Evolutionary conservation across 2,888 invertebrate genomes (phyloP).

Genomic region (Hirudinaria manillensis): DNA sequence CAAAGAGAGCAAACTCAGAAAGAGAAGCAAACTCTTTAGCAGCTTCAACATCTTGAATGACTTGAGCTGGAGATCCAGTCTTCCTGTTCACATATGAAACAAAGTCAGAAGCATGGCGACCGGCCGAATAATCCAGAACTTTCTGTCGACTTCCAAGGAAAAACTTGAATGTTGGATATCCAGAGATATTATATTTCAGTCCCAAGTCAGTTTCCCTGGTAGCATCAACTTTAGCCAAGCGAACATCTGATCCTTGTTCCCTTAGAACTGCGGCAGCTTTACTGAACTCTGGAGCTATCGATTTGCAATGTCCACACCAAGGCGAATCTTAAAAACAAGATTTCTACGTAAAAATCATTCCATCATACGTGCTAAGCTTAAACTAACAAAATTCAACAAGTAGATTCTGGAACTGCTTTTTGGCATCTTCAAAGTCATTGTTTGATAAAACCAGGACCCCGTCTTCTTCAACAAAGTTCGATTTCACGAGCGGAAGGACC

Average conservation of each 20-base stretch:
- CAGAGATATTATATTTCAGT: slow-evolving; percentile 79
- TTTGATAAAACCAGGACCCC: slow-evolving; percentile 78
- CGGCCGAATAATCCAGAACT: slow-evolving; percentile 79
- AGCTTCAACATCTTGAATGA: slow-evolving; percentile 66
- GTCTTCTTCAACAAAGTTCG: slow-evolving; percentile 63
- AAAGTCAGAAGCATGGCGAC: slow-evolving; percentile 84
- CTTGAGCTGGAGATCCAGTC: slow-evolving; percentile 87
- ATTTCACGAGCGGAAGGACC: too few relatives aligned
- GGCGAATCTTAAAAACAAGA: slow-evolving; percentile 73
- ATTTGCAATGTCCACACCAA: slow-evolving; percentile 99
- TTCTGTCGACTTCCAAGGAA: slow-evolving; percentile 70
- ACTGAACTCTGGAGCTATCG: slow-evolving; percentile 87
- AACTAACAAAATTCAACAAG: slow-evolving; percentile 99
- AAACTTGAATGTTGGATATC: slow-evolving; percentile 96
- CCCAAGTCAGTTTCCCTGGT: slow-evolving; percentile 5
- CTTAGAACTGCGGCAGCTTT: slow-evolving; percentile 81
- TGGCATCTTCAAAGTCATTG: slow-evolving; percentile 76
- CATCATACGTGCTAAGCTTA: not conserved
- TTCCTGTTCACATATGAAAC: slow-evolving; percentile 90
- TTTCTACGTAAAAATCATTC: not conserved
- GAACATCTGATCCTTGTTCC: slow-evolving; percentile 74
- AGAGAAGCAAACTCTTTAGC: slow-evolving; percentile 75
- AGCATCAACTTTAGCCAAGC: slow-evolving; percentile 78
- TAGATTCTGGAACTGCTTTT: slow-evolving; percentile 72
- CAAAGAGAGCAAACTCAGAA: slow-evolving; percentile 72